Evolutionary conservation across 2,113 vertebrate genomes (phyloP).

Genomic region (Thamnophis sirtalis): DNA sequence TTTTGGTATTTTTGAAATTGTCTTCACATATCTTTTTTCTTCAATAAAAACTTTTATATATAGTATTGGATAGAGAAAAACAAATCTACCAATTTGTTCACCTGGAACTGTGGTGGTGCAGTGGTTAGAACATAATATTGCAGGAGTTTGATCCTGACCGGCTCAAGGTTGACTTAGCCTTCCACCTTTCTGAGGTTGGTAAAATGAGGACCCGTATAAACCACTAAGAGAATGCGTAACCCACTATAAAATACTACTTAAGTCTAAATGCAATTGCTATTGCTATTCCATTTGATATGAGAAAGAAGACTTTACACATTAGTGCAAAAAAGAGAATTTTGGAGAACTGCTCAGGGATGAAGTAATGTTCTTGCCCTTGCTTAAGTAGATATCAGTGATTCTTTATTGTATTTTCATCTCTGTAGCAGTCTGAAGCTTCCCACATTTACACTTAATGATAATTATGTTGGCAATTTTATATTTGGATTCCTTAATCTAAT

Average conservation of each 20-base stretch:
- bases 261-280: background rate
- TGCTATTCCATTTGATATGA: background rate
- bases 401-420: background rate
- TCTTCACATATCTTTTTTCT: constrained; percentile 53
- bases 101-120: background rate
- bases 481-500: background rate
- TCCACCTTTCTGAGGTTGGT: background rate
- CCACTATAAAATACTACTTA: background rate
- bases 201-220: background rate
- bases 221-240: background rate
- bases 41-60: constrained; percentile 31
- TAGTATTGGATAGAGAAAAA: background rate
- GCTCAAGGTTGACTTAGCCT: background rate
- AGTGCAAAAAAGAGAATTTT: background rate
- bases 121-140: background rate
- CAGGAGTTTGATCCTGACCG: background rate
- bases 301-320: background rate
- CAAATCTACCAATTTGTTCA: background rate
- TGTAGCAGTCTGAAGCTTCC: background rate
- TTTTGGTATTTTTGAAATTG: constrained; percentile 53
- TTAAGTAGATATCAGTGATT: background rate
- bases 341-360: background rate
- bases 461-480: background rate
- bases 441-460: background rate
- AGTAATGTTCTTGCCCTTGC: background rate